Evolutionary conservation across 2,888 invertebrate species (phyloP).

Genomic region (Drosophila bunnanda): DNA sequence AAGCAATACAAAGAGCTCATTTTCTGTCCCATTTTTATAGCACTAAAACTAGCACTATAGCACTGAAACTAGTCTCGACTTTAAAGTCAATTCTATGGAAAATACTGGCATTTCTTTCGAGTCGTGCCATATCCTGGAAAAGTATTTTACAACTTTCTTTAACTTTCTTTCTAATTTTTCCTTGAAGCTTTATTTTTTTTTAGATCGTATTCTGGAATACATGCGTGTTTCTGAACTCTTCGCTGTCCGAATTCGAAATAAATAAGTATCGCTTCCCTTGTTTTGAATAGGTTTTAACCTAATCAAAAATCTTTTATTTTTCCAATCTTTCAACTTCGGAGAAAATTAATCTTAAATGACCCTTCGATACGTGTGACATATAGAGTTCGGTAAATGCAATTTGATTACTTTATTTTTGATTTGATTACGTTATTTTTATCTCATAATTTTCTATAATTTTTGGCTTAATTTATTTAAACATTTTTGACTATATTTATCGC

Average conservation of each 20-base stretch:
- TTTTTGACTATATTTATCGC: no score
- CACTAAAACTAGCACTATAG: no score
- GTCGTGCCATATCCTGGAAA: neutral
- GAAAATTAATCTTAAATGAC: neutral
- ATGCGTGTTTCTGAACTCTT: neutral
- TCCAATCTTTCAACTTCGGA: neutral
- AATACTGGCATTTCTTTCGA: slow-evolving; percentile 1
- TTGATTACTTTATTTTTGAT: no score
- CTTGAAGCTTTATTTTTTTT: neutral
- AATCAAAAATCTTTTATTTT: neutral
- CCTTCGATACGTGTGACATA: neutral
- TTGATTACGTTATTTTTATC: no score
- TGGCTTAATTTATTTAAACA: no score
- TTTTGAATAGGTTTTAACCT: neutral
- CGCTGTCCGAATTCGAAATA: slow-evolving; percentile 1
- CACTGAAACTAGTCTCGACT: neutral
- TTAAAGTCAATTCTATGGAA: neutral
- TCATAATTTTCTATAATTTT: no score
- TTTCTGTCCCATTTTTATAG: neutral
- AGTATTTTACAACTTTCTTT: neutral
- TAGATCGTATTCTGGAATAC: neutral
- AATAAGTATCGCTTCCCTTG: neutral
- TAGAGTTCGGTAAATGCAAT: no score
- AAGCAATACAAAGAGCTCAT: neutral
- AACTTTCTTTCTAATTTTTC: neutral